Percentiles rank a stretch among this genome's conserved stretches.
These are phyloP conservation scores for Leucoraja ocellata DNA, from an alignment of 2,797 vertebrate genomes.

Conservation along the genomic window DNA sequence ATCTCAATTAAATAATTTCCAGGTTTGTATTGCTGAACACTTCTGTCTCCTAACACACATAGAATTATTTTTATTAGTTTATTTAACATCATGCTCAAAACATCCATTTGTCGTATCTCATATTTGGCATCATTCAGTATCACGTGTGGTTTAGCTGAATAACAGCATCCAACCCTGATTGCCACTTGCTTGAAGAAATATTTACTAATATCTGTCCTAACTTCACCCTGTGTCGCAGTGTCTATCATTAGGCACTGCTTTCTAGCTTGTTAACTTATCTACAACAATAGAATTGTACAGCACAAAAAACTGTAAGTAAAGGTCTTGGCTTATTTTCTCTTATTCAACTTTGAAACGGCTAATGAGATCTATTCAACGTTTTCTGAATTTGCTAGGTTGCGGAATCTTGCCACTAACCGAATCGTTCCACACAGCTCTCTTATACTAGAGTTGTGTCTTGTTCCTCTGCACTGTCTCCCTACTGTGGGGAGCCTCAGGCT, in stretches of 20 bases:
- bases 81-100: not conserved
- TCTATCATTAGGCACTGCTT: not conserved
- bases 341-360: not conserved
- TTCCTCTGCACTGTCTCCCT: not conserved
- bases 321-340: not conserved
- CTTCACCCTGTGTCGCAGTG: not conserved
- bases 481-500: not conserved
- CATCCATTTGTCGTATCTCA: not conserved
- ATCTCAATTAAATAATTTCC: not conserved
- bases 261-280: not conserved
- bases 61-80: not conserved
- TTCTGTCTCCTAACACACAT: not conserved
- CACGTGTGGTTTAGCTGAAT: not conserved
- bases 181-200: not conserved
- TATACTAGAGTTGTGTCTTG: not conserved
- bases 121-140: not conserved
- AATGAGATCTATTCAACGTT: not conserved
- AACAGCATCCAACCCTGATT: not conserved
- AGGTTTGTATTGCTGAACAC: not conserved
- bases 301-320: not conserved
- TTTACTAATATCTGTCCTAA: not conserved
- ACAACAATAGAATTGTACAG: too few relatives aligned
- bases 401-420: not conserved
- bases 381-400: not conserved
- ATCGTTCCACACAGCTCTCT: not conserved